Conservation (phyloP, 2,888 invertebrate genomes). For the Operophtera brumata region DNA sequence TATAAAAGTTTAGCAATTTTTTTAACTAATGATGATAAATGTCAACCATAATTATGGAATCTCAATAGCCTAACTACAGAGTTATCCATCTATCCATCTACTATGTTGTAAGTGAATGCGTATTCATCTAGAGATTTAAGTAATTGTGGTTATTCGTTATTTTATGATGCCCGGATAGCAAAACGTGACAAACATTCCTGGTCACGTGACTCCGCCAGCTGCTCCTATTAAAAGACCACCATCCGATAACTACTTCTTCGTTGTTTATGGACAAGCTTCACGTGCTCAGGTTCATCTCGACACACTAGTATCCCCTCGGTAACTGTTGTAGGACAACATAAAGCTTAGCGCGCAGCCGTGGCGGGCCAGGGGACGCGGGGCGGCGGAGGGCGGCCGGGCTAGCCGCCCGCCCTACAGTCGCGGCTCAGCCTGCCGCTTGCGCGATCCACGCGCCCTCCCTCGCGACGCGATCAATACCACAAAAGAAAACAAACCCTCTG, state of each 20-base stretch:
- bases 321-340: slow-evolving; percentile 58
- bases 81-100: no score
- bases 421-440: slow-evolving; percentile 75
- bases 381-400: slow-evolving; percentile 38
- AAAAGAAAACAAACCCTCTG: slow-evolving; percentile 40
- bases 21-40: no score
- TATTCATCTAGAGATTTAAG: no score
- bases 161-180: no score
- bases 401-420: slow-evolving; percentile 62
- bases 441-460: slow-evolving; percentile 53
- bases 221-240: slow-evolving; percentile 3
- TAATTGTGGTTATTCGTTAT: no score
- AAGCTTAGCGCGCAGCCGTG: slow-evolving; percentile 63
- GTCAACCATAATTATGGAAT: no score
- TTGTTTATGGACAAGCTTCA: slow-evolving; percentile 53
- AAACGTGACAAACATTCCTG: neutral
- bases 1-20: no score
- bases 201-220: slow-evolving; percentile 7
- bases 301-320: slow-evolving; percentile 46
- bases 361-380: slow-evolving; percentile 34
- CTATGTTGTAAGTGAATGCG: no score
- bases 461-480: slow-evolving; percentile 65
- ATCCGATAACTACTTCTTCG: slow-evolving; percentile 18
- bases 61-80: no score
- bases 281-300: slow-evolving; percentile 48